A percentile compares a stretch with the other conserved stretches of the same genome.
phyloP scores from a whole-genome alignment of 1,140 invertebrate genomes.

The Agrilus planipennis region DNA sequence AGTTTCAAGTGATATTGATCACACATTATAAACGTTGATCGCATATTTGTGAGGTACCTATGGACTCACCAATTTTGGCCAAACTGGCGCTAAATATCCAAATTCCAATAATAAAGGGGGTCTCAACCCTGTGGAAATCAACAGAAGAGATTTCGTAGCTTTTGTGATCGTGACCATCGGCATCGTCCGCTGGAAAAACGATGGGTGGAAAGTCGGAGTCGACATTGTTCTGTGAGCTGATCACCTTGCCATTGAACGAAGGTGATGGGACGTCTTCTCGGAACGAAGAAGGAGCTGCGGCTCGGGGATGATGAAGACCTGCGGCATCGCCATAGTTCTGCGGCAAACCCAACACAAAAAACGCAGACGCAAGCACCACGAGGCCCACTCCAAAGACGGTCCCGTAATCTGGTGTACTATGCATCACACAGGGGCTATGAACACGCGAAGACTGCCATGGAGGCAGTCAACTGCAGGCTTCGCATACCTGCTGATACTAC shows the following conservation, averaged over 20 bases:
- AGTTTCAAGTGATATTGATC: no score
- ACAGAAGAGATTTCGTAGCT: slow-evolving; percentile 65
- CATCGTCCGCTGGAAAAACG: neutral
- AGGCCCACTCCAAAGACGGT: no score
- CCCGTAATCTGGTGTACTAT: no score
- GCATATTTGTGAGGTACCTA: no score
- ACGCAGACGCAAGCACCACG: slow-evolving; percentile 3
- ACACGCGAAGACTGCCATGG: slow-evolving; percentile 31
- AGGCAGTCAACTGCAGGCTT: slow-evolving; percentile 27
- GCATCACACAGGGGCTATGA: slow-evolving; percentile 21
- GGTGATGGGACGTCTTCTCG: slow-evolving; percentile 2
- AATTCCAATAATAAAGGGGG: slow-evolving; percentile 83
- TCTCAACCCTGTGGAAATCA: slow-evolving; percentile 79
- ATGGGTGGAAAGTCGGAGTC: slow-evolving; percentile 15
- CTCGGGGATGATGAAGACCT: neutral
- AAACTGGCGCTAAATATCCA: slow-evolving; percentile 92
- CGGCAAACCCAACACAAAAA: slow-evolving; percentile 33
- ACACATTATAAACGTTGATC: no score
- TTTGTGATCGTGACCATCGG: slow-evolving; percentile 6
- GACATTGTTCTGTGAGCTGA: neutral
- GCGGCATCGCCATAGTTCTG: slow-evolving; percentile 19
- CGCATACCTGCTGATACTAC: slow-evolving; percentile 24
- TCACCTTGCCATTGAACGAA: slow-evolving; percentile 32
- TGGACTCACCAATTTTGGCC: slow-evolving; percentile 95
- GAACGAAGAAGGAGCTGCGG: neutral